Percentiles rank a stretch among this genome's conserved stretches.
Evolutionary conservation across 2,888 invertebrate genomes (phyloP).

Genomic region (Dusona sp.): DNA sequence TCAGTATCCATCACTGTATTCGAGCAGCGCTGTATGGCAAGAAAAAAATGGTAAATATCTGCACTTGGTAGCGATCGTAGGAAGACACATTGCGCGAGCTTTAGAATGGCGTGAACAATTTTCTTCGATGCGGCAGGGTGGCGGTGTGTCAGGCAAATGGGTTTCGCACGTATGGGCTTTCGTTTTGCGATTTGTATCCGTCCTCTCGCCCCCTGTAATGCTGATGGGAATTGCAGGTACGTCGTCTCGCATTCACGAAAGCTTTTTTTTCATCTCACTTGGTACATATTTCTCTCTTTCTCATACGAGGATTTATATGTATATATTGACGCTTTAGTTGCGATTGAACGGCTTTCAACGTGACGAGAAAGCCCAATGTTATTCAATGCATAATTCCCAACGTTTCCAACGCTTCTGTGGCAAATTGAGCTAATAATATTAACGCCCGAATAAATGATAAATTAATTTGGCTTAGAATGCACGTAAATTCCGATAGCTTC

Average conservation of each 20-base stretch:
- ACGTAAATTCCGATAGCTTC: background rate
- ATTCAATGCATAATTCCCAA: conserved; percentile 38
- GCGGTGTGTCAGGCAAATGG: conserved; percentile 58
- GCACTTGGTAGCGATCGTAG: conserved; percentile 44
- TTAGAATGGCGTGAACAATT: conserved; percentile 52
- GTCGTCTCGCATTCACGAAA: conserved; percentile 63
- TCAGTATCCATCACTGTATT: background rate
- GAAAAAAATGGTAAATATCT: conserved; percentile 62
- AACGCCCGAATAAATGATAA: conserved; percentile 14
- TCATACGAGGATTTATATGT: conserved; percentile 24
- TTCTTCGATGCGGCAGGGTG: conserved; percentile 56
- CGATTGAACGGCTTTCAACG: conserved; percentile 51
- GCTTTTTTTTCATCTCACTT: conserved; percentile 49
- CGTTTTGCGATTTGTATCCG: conserved; percentile 63
- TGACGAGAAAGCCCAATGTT: conserved; percentile 45
- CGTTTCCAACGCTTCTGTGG: background rate
- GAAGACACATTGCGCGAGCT: conserved; percentile 56
- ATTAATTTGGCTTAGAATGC: conserved; percentile 1
- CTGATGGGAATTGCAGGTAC: conserved; percentile 66
- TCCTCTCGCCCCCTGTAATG: conserved; percentile 51
- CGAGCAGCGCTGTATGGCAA: background rate
- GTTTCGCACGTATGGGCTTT: conserved; percentile 66
- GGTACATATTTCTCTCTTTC: conserved; percentile 14
- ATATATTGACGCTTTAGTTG: conserved; percentile 26
- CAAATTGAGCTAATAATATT: conserved; percentile 33